A percentile compares a stretch with the other conserved stretches of the same genome.
These are phyloP conservation scores for Mormyrus hasselquistii DNA, from an alignment of 2,797 vertebrate species.

Conservation along the genomic window DNA sequence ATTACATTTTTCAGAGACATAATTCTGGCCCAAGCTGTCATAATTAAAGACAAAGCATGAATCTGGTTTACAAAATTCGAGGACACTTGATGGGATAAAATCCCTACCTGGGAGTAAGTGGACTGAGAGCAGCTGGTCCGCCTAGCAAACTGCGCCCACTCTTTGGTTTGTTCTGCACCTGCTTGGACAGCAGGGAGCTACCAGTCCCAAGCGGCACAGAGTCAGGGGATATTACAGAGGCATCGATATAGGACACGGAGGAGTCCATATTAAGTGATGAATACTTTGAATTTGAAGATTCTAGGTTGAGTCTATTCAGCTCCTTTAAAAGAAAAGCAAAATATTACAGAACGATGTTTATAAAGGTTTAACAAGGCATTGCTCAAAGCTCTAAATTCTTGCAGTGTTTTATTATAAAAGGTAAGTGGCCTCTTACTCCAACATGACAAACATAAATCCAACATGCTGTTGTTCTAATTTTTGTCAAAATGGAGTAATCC, in stretches of 20 bases:
- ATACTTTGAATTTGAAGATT: constrained; percentile 91
- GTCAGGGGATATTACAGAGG: constrained; percentile 89
- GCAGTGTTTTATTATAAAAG: background rate
- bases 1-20: background rate
- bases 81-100: background rate
- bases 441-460: background rate
- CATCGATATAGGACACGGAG: constrained; percentile 91
- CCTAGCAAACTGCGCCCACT: constrained; percentile 87
- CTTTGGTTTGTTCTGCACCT: constrained; percentile 92
- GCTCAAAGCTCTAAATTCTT: background rate
- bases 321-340: constrained; percentile 63
- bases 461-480: background rate
- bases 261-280: constrained; percentile 80
- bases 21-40: background rate
- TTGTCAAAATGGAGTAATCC: background rate
- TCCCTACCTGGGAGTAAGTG: constrained; percentile 85
- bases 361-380: background rate
- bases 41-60: background rate
- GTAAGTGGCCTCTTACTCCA: background rate
- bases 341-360: background rate
- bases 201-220: constrained; percentile 76
- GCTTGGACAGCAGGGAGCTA: constrained; percentile 82
- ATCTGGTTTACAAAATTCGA: background rate
- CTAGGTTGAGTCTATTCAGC: constrained; percentile 91
- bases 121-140: constrained; percentile 82